phyloP scores from a whole-genome alignment of 2,888 invertebrate species.

The Xylota sylvarum region DNA sequence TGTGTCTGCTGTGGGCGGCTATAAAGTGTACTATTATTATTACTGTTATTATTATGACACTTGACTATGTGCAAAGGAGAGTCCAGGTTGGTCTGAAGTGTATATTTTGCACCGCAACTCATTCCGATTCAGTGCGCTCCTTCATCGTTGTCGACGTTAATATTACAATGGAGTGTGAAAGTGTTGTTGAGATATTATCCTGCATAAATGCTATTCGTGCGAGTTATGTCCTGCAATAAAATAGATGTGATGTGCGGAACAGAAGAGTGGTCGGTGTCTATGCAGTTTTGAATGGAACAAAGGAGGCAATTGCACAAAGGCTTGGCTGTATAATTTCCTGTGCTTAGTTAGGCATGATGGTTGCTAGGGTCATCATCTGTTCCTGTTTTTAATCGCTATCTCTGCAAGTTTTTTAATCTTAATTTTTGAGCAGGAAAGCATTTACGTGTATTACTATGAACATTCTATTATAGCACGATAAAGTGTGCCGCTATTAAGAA shows the following conservation, averaged over 20 bases:
- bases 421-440: too few relatives aligned
- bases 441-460: too few relatives aligned
- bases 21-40: conserved; percentile 8
- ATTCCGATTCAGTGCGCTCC: background rate
- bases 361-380: too few relatives aligned
- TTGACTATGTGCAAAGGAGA: background rate
- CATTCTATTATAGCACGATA: too few relatives aligned
- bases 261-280: background rate
- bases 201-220: background rate
- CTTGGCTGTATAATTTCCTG: too few relatives aligned
- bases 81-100: background rate
- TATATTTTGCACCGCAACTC: background rate
- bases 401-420: too few relatives aligned
- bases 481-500: too few relatives aligned
- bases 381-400: too few relatives aligned
- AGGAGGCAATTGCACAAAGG: too few relatives aligned
- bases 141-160: background rate
- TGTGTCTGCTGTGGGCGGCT: conserved; percentile 1
- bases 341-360: too few relatives aligned
- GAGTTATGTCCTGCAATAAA: conserved; percentile 20
- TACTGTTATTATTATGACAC: conserved; percentile 31
- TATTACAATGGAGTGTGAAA: conserved; percentile 7
- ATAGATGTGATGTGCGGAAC: background rate
- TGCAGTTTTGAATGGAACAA: background rate
- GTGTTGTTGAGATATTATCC: background rate